These are phyloP conservation scores for Malurus leucopterus DNA, from an alignment of 2,797 vertebrate genomes.

Conservation along the genomic window DNA sequence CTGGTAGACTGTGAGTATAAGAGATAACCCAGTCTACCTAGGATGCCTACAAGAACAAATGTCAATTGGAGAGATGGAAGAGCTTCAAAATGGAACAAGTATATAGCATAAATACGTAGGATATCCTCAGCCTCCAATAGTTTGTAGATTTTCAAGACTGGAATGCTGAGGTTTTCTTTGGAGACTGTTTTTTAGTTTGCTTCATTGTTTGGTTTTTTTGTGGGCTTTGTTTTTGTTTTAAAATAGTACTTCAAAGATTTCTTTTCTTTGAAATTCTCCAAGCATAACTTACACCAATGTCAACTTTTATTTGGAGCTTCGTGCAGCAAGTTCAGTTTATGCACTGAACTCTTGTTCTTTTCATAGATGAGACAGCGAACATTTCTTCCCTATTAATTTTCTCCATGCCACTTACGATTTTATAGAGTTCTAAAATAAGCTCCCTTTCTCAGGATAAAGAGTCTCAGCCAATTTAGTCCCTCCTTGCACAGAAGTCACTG, in stretches of 20 bases:
- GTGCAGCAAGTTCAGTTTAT: neutral
- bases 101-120: rapidly evolving
- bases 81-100: neutral
- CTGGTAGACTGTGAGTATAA: neutral
- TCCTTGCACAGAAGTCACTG: neutral
- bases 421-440: conserved; percentile 25
- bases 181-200: neutral
- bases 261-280: neutral
- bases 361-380: neutral
- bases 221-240: neutral
- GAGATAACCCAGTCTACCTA: neutral
- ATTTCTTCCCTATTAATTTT: conserved; percentile 1
- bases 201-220: neutral
- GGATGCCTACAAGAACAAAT: neutral
- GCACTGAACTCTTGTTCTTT: neutral
- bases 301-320: neutral
- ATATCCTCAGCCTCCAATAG: neutral
- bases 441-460: neutral
- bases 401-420: neutral
- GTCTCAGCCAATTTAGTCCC: neutral
- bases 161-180: neutral
- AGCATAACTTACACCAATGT: neutral
- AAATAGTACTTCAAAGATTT: neutral
- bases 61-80: neutral
- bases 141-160: neutral